Evolutionary conservation across 2,888 invertebrate species (phyloP), one percentile per base, ranked within the genome.

Genomic region (Heteromurus nitidus): DNA sequence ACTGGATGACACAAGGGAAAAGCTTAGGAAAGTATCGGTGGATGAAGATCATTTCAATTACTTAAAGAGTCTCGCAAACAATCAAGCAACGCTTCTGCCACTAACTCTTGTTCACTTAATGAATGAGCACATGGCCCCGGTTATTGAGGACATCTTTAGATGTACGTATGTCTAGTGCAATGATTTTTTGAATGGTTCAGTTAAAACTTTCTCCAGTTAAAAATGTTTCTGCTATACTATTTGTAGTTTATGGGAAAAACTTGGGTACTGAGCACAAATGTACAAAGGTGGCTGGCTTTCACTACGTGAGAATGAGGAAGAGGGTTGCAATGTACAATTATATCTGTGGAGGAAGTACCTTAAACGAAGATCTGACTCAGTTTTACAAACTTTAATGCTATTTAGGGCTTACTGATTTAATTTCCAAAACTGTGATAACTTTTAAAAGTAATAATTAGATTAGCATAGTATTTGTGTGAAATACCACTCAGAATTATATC

Each of bases 1-100:
- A 62, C 16, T 81, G 42, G 73, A 84, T n/a, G 55, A 69, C 9
- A 72, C 75, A 42, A 28, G 83, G 26, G 62, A 84, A 30, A 26
- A 62, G 22, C 31, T 85, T 13, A 31, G 67, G 24, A 64, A n/a
- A 11, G 83, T 81, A 2, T 50, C 83, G 0, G 44, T 60, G 3
- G 84, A 85, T 64, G 65, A 81, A 2, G 75, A 84, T 9, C 85
- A 85, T 67, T 85, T 83, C 65, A 24, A 74, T n/a, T 85, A 81
- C 47, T 36, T 85, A 3, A 82, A 82, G 53, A 77, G 76, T 30
- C n/a, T 85, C 7, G 81, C 84, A 2, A 44, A 83, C 22, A 82
- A 73, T 50, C 85, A 85, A 50, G 53, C 83, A 2, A 58, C 82
- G 2, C 82, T 81, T 20, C 47, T 83, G 3, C 85, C 85, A 3